Percentiles rank a stretch among this genome's conserved stretches.
phyloP scores from a whole-genome alignment of 2,113 vertebrate genomes.

The Sus scrofa region DNA sequence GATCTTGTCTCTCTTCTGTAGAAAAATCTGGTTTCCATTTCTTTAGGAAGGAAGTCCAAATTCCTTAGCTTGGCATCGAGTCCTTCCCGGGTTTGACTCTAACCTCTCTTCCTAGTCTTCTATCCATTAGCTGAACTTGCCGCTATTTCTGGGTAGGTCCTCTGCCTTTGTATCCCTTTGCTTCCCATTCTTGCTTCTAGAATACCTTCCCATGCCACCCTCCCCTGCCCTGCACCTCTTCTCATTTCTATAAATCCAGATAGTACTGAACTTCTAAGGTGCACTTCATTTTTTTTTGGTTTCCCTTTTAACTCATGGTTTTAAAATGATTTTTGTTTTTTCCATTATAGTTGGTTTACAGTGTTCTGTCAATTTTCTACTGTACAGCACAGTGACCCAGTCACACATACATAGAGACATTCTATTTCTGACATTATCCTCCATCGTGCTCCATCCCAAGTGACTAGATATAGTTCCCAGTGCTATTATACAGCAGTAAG shows the following conservation, averaged over 20 bases:
- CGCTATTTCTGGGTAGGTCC: background rate
- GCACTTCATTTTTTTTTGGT: background rate
- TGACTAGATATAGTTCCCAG: too few species aligned
- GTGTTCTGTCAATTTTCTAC: too few species aligned
- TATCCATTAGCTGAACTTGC: background rate
- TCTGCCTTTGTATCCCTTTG: background rate
- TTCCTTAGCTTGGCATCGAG: background rate
- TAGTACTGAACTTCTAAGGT: background rate
- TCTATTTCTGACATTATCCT: too few species aligned
- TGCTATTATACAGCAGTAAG: background rate
- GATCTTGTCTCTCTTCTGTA: background rate
- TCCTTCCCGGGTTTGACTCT: background rate
- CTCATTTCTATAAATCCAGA: background rate
- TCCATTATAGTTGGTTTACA: too few species aligned
- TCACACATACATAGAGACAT: too few species aligned
- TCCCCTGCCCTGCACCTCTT: background rate
- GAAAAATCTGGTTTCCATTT: slow-evolving; percentile 21
- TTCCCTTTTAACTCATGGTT: too few species aligned
- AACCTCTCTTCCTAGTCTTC: background rate
- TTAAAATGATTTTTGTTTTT: too few species aligned
- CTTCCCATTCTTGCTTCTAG: background rate
- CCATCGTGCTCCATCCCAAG: too few species aligned
- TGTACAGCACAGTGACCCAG: too few species aligned
- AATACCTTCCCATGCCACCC: background rate
- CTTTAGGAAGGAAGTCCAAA: background rate